Evolutionary conservation across 2,113 vertebrate genomes (phyloP).

Genomic region (Hylia prasina): DNA sequence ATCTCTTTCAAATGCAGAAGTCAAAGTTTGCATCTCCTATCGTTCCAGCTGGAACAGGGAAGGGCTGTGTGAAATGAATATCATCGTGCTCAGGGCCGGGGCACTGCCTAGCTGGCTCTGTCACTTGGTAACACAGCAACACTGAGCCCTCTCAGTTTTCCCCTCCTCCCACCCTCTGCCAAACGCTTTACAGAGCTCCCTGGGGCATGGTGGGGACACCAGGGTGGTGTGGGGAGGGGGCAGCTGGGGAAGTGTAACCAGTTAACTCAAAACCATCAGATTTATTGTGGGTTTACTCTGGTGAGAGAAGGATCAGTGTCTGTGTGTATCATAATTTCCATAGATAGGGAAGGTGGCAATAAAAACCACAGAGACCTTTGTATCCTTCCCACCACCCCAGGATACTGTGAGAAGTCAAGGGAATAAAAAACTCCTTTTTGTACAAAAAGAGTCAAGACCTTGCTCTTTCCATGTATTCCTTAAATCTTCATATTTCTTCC

Average conservation of each 20-base stretch:
- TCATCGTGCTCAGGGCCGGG: neutral
- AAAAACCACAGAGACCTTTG: rapidly evolving
- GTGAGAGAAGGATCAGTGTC: neutral
- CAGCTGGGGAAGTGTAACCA: neutral
- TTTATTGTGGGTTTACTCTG: neutral
- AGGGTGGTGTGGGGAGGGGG: neutral
- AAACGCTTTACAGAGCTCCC: neutral
- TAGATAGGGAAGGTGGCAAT: neutral
- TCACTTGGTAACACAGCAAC: neutral
- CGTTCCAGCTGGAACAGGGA: conserved; percentile 63
- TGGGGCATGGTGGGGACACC: rapidly evolving
- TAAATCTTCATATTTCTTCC: neutral
- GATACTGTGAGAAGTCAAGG: neutral
- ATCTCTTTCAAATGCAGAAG: conserved; percentile 70
- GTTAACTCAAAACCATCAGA: neutral
- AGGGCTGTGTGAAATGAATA: conserved; percentile 40
- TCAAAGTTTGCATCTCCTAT: conserved; percentile 73
- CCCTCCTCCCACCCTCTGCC: neutral
- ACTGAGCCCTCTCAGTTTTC: conserved; percentile 4
- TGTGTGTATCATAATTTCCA: neutral
- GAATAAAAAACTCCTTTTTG: rapidly evolving
- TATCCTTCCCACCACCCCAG: neutral
- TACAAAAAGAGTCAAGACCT: neutral
- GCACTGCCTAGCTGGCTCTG: neutral
- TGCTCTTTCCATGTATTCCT: neutral